Conservation (phyloP, 2,113 vertebrate species). For the Menidia beryllina region DNA sequence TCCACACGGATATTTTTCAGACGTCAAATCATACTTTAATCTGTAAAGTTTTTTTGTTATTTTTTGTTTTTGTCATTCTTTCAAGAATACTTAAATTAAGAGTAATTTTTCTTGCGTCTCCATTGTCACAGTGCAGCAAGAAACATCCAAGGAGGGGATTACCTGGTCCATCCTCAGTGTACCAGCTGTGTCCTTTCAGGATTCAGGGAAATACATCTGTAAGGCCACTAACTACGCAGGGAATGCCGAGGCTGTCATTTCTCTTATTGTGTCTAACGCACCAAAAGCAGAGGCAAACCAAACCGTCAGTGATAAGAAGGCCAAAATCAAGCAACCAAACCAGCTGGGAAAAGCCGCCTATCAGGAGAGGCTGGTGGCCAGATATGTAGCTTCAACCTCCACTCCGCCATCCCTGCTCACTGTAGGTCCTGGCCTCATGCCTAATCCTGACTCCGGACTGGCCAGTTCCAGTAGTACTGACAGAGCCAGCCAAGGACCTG, state of each 20-base stretch:
- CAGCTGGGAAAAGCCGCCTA: conserved; percentile 85
- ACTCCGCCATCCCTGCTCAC: conserved; percentile 32
- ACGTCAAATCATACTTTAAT: neutral
- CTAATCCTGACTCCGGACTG: conserved; percentile 48
- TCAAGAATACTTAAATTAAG: too few species aligned
- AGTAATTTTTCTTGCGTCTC: conserved; percentile 19
- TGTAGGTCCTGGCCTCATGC: conserved; percentile 47
- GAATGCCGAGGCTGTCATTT: conserved; percentile 88
- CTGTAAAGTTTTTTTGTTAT: neutral
- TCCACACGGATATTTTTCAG: neutral
- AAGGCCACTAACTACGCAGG: conserved; percentile 93
- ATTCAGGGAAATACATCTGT: conserved; percentile 96
- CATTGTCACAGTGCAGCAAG: conserved; percentile 87
- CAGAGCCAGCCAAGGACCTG: conserved; percentile 65
- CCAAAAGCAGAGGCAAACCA: conserved; percentile 78
- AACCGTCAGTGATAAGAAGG: conserved; percentile 72
- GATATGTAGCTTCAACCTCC: conserved; percentile 81
- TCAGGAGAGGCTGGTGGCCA: conserved; percentile 88
- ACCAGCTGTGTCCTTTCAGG: conserved; percentile 86
- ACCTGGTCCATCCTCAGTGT: conserved; percentile 93
- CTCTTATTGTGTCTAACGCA: conserved; percentile 87
- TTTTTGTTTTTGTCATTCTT: neutral
- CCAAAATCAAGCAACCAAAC: conserved; percentile 74
- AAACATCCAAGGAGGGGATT: conserved; percentile 91
- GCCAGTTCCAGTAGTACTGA: conserved; percentile 70